Percentiles rank a stretch among this genome's conserved stretches.
phyloP scores from a whole-genome alignment of 2,888 invertebrate species.

The Dugesia japonica region DNA sequence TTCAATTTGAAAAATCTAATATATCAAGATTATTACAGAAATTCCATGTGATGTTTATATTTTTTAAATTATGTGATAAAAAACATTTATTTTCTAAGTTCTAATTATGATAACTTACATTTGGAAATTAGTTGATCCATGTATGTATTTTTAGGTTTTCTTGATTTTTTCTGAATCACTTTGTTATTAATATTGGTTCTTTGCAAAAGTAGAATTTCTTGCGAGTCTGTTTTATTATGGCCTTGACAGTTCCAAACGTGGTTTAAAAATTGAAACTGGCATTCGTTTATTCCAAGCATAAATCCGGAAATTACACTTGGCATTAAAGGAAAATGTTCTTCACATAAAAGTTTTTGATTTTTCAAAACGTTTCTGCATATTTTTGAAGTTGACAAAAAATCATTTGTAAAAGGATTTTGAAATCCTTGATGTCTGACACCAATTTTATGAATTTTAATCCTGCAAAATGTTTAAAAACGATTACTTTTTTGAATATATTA shows the following conservation, averaged over 20 bases:
- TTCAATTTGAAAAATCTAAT: too few species aligned
- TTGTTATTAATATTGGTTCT: neutral
- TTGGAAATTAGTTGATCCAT: neutral
- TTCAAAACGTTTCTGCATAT: neutral
- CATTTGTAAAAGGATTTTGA: neutral
- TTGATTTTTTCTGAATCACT: neutral
- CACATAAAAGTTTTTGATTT: neutral
- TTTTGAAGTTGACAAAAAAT: neutral
- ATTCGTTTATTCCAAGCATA: neutral
- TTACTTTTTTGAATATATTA: too few species aligned
- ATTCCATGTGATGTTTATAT: too few species aligned
- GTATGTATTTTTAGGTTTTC: neutral
- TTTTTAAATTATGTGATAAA: too few species aligned
- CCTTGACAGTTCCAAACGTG: neutral
- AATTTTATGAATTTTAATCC: neutral
- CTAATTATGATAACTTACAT: too few species aligned
- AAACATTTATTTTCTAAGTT: too few species aligned
- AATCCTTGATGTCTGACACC: neutral
- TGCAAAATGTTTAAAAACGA: neutral
- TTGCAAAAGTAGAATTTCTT: neutral
- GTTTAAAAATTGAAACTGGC: neutral
- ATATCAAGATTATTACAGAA: too few species aligned
- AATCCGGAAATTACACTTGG: neutral
- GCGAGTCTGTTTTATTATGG: neutral
- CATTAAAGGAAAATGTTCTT: neutral